A percentile compares a stretch with the other conserved stretches of the same genome.
These are phyloP conservation scores for Rhopalosiphum maidis DNA, from an alignment of 1,140 invertebrate species.

Conservation along the genomic window DNA sequence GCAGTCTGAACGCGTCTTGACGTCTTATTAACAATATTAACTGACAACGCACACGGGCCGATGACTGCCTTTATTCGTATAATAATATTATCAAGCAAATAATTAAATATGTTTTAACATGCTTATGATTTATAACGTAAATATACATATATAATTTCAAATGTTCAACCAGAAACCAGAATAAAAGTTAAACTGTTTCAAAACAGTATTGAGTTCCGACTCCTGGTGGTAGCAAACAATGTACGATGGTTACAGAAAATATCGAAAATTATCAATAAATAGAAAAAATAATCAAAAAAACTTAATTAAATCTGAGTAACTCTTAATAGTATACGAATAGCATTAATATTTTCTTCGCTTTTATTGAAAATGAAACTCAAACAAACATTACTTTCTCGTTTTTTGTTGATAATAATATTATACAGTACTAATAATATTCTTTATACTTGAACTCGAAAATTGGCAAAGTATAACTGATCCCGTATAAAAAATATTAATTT, in stretches of 20 bases:
- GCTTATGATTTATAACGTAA: background rate
- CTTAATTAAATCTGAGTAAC: background rate
- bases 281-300: background rate
- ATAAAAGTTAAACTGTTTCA: background rate
- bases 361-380: background rate
- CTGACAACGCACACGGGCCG: too few species aligned
- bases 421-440: background rate
- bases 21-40: background rate
- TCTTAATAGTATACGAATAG: background rate
- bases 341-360: background rate
- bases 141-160: background rate
- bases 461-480: background rate
- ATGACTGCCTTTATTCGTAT: background rate
- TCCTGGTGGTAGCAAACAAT: background rate
- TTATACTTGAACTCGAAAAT: background rate
- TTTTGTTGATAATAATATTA: background rate
- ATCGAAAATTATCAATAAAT: background rate
- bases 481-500: background rate
- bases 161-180: background rate
- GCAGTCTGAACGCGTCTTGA: background rate
- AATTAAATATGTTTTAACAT: background rate
- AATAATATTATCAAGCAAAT: background rate
- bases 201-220: too few species aligned
- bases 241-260: background rate
- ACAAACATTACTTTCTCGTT: background rate